phyloP scores from a whole-genome alignment of 2,797 vertebrate species.

The Macroramphosus scolopax region DNA sequence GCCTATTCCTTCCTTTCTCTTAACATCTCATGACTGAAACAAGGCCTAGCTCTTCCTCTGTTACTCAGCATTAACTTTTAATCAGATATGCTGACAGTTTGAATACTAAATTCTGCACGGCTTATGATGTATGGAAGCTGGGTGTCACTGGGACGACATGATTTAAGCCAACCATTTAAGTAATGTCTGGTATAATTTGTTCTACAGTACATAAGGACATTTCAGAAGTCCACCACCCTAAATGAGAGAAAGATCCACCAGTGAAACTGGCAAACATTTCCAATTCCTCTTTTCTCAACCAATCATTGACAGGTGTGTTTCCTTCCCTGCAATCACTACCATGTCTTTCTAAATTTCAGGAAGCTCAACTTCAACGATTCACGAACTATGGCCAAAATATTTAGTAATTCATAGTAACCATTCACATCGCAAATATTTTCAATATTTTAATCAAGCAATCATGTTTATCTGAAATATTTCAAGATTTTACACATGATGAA shows the following conservation, averaged over 20 bases:
- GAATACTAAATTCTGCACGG: neutral
- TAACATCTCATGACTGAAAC: conserved; percentile 19
- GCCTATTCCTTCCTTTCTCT: conserved; percentile 47
- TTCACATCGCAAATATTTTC: too few species aligned
- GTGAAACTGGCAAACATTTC: conserved; percentile 1
- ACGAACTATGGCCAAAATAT: conserved; percentile 10
- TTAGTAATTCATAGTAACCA: too few species aligned
- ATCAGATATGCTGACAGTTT: conserved; percentile 15
- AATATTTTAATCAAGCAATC: too few species aligned
- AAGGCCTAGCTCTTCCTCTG: conserved; percentile 14
- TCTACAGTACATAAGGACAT: neutral
- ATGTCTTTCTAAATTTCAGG: conserved; percentile 23
- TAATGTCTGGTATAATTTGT: neutral
- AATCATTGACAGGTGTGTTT: conserved; percentile 25
- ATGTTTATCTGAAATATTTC: too few species aligned
- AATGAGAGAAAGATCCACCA: neutral
- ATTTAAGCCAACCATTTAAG: neutral
- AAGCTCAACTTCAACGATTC: conserved; percentile 9
- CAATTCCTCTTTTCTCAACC: conserved; percentile 35
- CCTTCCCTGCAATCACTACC: conserved; percentile 20
- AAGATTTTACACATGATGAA: neutral
- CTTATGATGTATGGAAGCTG: neutral
- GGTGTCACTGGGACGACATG: neutral
- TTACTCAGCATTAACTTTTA: conserved; percentile 12
- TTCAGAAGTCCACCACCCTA: neutral